Evolutionary conservation across 2,888 invertebrate species (phyloP), one percentile per base, ranked within the genome.

Genomic region (Dolomedes plantarius): DNA sequence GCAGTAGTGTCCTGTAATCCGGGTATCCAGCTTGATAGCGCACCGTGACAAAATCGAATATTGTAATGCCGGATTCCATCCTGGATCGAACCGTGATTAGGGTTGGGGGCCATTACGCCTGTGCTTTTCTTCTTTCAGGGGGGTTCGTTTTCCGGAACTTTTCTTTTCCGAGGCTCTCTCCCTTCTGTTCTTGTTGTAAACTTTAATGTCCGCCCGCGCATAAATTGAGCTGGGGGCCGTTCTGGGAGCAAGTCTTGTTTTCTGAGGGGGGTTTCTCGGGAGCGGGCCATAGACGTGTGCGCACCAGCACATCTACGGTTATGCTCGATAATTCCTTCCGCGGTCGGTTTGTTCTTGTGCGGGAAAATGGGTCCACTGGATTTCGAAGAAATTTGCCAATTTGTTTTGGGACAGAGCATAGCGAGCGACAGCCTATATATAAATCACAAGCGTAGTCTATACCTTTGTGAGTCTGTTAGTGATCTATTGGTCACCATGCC

Each of bases 21-120:
- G 9, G 39, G 50, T 73, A 36, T 32, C 65, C 71, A 65, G 50
- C 67, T 64, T 83, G 82, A 83, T 76, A 83, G 82, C 76, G 65
- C 71, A 65, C 76, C 82, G 77, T 85, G 83, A 85, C 83, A 77
- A 85, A 85, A 85, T 85, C 83, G 83, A 85, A 85, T 85, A 85
- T 85, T 85, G 83, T 85, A 85, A 85, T 85, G 83, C 83, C 83
- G 82, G 75, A 75, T 81, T 74, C 56, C 23, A 28, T 71, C 56
- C 68, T 64, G 62, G 82, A 83, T 85, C 83, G 83, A 77, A 85
- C 41, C 82, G 83, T 85, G 83, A 85, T 85, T 85, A 85, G 83
- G 77, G 50, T 62, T 36, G 23, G 64, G 69, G n/a, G 74, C 83
- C 77, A 85, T 85, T 85, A 69, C 81, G 50, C 36, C n/a, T 71